These are phyloP conservation scores for Listrodromus nycthemerus DNA, from an alignment of 2,888 invertebrate species.

Conservation along the genomic window DNA sequence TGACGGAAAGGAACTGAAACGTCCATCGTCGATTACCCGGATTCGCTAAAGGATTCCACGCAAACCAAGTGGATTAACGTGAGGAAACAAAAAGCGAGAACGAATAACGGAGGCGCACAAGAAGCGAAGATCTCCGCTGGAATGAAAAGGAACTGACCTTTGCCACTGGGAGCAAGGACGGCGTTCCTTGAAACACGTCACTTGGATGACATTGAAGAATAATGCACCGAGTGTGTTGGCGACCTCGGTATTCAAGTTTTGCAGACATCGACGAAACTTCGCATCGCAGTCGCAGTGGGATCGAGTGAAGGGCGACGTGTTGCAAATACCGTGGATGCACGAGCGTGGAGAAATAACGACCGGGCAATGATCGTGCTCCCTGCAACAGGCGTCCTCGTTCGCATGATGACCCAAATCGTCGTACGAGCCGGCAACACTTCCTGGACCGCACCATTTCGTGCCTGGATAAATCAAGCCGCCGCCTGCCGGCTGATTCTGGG, in stretches of 20 bases:
- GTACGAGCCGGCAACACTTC: slow-evolving; percentile 87
- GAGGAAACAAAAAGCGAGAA: neutral
- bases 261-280: slow-evolving; percentile 89
- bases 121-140: neutral
- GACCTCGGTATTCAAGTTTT: slow-evolving; percentile 88
- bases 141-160: slow-evolving; percentile 84
- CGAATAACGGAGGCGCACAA: neutral
- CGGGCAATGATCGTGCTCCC: slow-evolving; percentile 91
- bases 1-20: no score
- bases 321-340: slow-evolving; percentile 89
- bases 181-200: slow-evolving; percentile 89
- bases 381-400: slow-evolving; percentile 90
- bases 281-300: slow-evolving; percentile 92
- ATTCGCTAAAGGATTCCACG: neutral
- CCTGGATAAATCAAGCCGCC: slow-evolving; percentile 86
- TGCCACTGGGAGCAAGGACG: slow-evolving; percentile 88
- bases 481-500: slow-evolving; percentile 76
- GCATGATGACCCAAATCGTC: slow-evolving; percentile 88
- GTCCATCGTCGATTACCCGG: no score
- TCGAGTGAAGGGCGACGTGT: slow-evolving; percentile 89
- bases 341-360: slow-evolving; percentile 87
- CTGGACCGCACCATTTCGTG: slow-evolving; percentile 93
- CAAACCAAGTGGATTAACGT: neutral
- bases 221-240: slow-evolving; percentile 90
- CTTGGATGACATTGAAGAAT: slow-evolving; percentile 91